These are phyloP conservation scores for Megaleporinus macrocephalus DNA, from an alignment of 2,113 vertebrate species.

Conservation along the genomic window DNA sequence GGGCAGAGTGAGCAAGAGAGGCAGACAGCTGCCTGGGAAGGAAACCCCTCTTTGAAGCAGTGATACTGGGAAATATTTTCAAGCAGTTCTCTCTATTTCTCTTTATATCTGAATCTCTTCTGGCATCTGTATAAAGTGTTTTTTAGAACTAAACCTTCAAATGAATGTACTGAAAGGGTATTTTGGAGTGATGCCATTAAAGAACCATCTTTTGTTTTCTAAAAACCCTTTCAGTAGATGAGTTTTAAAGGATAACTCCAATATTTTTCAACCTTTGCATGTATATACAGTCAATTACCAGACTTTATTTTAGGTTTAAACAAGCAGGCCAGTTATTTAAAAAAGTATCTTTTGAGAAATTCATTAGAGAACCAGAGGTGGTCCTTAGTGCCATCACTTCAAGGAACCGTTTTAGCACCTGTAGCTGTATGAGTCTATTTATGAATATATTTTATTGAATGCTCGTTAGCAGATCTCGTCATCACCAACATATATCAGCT, in stretches of 20 bases:
- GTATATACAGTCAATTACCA: too few relatives aligned
- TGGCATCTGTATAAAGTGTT: conserved; percentile 36
- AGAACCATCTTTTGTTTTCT: too few relatives aligned
- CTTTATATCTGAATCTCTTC: conserved; percentile 22
- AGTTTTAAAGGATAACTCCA: too few relatives aligned
- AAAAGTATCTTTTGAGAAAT: not conserved
- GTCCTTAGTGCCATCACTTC: not conserved
- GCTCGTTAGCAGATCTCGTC: conserved; percentile 36
- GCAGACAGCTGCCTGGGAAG: conserved; percentile 80
- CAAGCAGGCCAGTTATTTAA: not conserved
- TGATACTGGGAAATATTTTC: conserved; percentile 70
- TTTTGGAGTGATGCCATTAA: too few relatives aligned
- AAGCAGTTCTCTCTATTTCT: conserved; percentile 39
- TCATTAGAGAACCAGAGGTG: not conserved
- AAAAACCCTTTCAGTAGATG: too few relatives aligned
- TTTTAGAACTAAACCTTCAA: not conserved
- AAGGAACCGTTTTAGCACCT: not conserved
- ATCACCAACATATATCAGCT: conserved; percentile 26
- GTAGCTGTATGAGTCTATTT: not conserved
- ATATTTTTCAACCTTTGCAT: too few relatives aligned
- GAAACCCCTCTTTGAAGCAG: conserved; percentile 75
- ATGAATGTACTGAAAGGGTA: too few relatives aligned
- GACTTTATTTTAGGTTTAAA: not conserved
- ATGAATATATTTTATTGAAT: conserved; percentile 35
- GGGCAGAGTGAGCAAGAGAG: conserved; percentile 59